phyloP scores from a whole-genome alignment of 2,797 vertebrate species.

The Lutra lutra region DNA sequence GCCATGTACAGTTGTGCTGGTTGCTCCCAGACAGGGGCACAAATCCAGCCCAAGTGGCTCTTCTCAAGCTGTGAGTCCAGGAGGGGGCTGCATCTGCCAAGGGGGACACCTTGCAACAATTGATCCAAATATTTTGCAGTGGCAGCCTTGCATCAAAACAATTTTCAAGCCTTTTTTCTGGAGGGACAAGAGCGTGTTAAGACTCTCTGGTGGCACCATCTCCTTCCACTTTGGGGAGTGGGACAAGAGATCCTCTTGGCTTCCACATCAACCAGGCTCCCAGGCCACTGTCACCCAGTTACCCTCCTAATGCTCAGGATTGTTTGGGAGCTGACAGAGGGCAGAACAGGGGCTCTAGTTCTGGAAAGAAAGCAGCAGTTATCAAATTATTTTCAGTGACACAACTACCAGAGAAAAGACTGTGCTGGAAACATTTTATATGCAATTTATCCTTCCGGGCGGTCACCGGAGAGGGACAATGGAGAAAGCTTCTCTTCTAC shows the following conservation, averaged over 20 bases:
- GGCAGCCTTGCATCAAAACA: not conserved
- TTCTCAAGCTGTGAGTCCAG: not conserved
- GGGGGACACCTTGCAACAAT: not conserved
- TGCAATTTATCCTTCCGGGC: fast-evolving
- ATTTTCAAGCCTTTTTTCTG: not conserved
- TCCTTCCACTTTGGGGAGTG: not conserved
- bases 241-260: not conserved
- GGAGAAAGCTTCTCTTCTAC: not conserved
- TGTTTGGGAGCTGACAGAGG: not conserved
- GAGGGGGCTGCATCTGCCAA: not conserved
- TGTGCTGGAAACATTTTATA: too few species aligned
- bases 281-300: not conserved
- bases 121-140: not conserved
- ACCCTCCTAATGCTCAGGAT: not conserved
- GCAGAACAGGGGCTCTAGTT: not conserved
- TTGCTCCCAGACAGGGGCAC: not conserved
- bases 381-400: not conserved
- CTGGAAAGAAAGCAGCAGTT: not conserved
- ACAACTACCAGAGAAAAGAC: not conserved
- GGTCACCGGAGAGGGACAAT: not conserved
- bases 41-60: not conserved
- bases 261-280: not conserved
- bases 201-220: not conserved
- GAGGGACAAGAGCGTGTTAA: not conserved
- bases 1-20: too few species aligned